phyloP scores from a whole-genome alignment of 2,888 invertebrate genomes.

The Sinhomidia bicolor region DNA sequence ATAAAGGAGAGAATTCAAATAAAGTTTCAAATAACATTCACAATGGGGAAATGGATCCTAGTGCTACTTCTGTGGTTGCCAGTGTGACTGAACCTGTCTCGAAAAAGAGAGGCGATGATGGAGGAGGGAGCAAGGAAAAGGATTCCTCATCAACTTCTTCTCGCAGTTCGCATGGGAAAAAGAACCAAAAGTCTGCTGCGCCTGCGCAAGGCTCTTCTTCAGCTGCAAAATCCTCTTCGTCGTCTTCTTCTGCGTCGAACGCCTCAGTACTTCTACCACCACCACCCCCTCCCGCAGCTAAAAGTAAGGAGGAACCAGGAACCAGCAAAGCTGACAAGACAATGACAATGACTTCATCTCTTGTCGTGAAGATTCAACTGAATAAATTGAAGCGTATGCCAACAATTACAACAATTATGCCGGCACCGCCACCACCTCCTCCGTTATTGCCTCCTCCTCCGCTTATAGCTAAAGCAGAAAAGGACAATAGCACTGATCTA shows the following conservation, averaged over 20 bases:
- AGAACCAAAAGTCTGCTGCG: slow-evolving; percentile 70
- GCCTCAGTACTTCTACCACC: slow-evolving; percentile 55
- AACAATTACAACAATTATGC: too few relatives aligned
- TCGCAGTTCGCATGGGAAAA: slow-evolving; percentile 67
- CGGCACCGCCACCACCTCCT: slow-evolving; percentile 67
- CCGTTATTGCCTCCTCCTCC: slow-evolving; percentile 58
- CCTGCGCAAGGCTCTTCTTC: slow-evolving; percentile 51
- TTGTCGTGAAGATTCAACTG: slow-evolving; percentile 76
- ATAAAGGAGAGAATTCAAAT: slow-evolving; percentile 40
- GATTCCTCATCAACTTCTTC: slow-evolving; percentile 43
- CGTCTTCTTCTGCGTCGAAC: neutral
- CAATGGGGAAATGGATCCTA: slow-evolving; percentile 76
- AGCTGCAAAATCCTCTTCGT: slow-evolving; percentile 36
- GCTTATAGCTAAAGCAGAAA: slow-evolving; percentile 62
- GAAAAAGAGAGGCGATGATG: slow-evolving; percentile 47
- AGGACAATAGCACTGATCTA: slow-evolving; percentile 67
- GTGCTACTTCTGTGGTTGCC: slow-evolving; percentile 65
- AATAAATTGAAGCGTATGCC: slow-evolving; percentile 72
- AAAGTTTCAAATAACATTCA: slow-evolving; percentile 67
- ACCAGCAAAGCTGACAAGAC: slow-evolving; percentile 57
- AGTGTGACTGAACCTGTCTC: slow-evolving; percentile 51
- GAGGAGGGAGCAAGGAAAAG: slow-evolving; percentile 56
- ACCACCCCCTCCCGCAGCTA: slow-evolving; percentile 72
- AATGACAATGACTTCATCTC: slow-evolving; percentile 43
- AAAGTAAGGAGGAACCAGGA: slow-evolving; percentile 70